A percentile compares a stretch with the other conserved stretches of the same genome.
These are phyloP conservation scores for Menidia menidia DNA, from an alignment of 2,797 vertebrate species.

Conservation along the genomic window DNA sequence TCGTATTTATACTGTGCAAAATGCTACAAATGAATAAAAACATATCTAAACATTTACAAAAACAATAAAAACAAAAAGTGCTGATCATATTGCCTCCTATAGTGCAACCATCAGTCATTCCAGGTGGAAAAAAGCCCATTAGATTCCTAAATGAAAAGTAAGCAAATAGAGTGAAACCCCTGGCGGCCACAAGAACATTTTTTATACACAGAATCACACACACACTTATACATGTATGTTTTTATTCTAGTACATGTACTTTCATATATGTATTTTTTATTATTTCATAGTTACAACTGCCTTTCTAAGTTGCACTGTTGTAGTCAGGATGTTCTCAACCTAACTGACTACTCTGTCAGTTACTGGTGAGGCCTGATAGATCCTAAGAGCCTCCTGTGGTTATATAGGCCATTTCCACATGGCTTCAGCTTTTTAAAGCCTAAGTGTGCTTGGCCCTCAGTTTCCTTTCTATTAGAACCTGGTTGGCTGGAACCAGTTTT, in stretches of 20 bases:
- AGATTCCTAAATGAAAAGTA: too few species aligned
- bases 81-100: too few species aligned
- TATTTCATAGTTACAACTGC: conserved; percentile 16
- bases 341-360: conserved; percentile 62
- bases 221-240: too few species aligned
- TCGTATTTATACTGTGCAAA: background rate
- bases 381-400: conserved; percentile 71
- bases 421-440: conserved; percentile 66
- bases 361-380: conserved; percentile 52
- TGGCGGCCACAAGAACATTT: too few species aligned
- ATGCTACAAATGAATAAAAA: too few species aligned
- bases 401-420: conserved; percentile 73
- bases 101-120: too few species aligned
- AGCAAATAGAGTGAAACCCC: too few species aligned
- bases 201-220: too few species aligned
- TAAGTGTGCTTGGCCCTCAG: conserved; percentile 69
- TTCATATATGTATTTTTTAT: conserved; percentile 9
- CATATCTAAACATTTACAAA: too few species aligned
- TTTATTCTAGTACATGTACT: too few species aligned
- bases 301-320: conserved; percentile 22
- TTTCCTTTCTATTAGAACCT: conserved; percentile 75
- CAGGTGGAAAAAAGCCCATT: too few species aligned
- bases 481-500: conserved; percentile 74
- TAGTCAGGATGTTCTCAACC: conserved; percentile 50
- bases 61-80: too few species aligned